Base-by-base conservation (phyloP, 1,140 invertebrate species). In the Drosophila yakuba region DNA sequence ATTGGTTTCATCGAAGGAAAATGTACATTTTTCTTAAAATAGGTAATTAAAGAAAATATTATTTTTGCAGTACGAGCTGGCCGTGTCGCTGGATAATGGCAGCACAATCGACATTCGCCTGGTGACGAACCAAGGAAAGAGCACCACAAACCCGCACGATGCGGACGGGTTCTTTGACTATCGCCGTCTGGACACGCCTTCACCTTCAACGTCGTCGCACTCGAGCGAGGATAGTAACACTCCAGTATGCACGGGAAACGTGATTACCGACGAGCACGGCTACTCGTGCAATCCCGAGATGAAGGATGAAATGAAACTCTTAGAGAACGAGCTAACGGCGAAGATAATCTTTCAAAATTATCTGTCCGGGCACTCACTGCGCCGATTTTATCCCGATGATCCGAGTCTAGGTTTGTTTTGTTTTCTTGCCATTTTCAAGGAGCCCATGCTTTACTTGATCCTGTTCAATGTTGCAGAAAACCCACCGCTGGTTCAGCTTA, bases 71-170 rank as follows among this genome's bases (percentile, higher is more conserved):
- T 62, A 61, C 35, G 78, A 89, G 39, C 57, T 89, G 12, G 59
- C 76, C 4, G 85, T 92, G 8, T 91, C 90, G 0, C 55, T 92
- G 28, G 91, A 92, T 32, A 92, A 91, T 74, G 91, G 91, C 14
- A 86, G 91, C 57, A 91, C 91, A 55, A 88, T 92, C 15, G 91
- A 92, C 68, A 83, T 92, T 28, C 81, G 91, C n/a, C 45, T 92
- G 47, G 91, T 92, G 2, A 92, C 91, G 1, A 78, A 86, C 57
- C 86, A 92, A 25, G 91, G 91, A 12, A 90, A 79, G 20, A 88
- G 77, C 6, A 80, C 63, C 35, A 78, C 78, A 14, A 90, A 78
- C 67, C 88, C 78, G 17, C 66, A 71, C 32, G 66, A 78, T 61
- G 43, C 50, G 25, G 67, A 74, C 28, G 62, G 69, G 6, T 68